Evolutionary conservation across 1,140 invertebrate species (phyloP), one percentile per base, ranked within the genome.

Genomic region (Polyergus mexicanus): DNA sequence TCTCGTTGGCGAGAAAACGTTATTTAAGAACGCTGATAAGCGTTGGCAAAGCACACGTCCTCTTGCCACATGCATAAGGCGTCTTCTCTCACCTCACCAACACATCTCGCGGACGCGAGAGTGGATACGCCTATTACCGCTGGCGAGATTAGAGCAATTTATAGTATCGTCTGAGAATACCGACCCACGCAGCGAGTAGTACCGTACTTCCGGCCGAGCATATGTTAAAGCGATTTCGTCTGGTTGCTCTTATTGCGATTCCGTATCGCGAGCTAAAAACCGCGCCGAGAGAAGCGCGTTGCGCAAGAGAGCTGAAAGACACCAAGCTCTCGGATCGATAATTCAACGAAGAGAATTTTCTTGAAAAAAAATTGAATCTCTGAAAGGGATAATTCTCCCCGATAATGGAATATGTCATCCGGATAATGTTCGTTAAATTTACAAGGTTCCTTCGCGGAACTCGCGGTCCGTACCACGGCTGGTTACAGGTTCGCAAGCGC

Each of bases 141-240:
- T 76, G 44, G 62, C 35, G 47, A 84, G 81, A 84, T 84, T 84
- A 77, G 51, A 58, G 51, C 85, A 86, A 69, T 88, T 88, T 88
- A 65, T 72, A n/a, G 41, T 83, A 83, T 66, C 80, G 56, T 54
- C 65, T n/a, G 47, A 85, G 44, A 88, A n/a, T 74, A 62, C 58
- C 66, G 65, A 38, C 56, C 77, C 58, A 76, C 85, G 32, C 87
- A 72, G 35, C 25, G 25, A 60, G n/a, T 51, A 51, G 47, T 71
- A 51, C 35, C 44, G 56, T 41, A 74, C 81, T 88, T 85, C 87
- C 87, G 80, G 74, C 71, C 77, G 58, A 69, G 68, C 72, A 56
- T 68, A 22, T 25, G 44, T 41, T 63, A 62, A 5, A 54, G 4
- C 41, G 62, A 85, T 69, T 84, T 69, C 38, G 44, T 51, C 51